Conservation (phyloP, 2,113 vertebrate genomes). For the Microtus ochrogaster region DNA sequence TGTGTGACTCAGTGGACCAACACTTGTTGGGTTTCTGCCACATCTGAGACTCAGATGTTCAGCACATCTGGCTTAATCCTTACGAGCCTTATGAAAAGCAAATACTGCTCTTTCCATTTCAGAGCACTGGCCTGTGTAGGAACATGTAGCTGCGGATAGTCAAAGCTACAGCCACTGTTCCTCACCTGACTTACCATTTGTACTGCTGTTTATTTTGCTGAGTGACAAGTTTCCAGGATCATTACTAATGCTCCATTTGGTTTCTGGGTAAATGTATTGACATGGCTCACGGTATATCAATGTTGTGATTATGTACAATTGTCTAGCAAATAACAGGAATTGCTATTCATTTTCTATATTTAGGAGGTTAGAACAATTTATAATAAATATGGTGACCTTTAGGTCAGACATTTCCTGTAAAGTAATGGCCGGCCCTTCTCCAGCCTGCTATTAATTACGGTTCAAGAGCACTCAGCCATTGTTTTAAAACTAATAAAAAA, state of each 20-base stretch:
- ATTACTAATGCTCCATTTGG: slow-evolving; percentile 3
- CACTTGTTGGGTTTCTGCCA: slow-evolving; percentile 16
- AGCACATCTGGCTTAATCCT: background rate
- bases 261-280: slow-evolving; percentile 63
- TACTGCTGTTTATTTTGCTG: background rate
- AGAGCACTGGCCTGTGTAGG: background rate
- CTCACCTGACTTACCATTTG: background rate
- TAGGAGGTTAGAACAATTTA: slow-evolving; percentile 72
- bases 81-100: background rate
- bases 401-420: slow-evolving; percentile 81
- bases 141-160: background rate
- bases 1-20: background rate
- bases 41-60: background rate
- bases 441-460: slow-evolving; percentile 81
- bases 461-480: slow-evolving; percentile 79
- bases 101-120: background rate
- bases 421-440: slow-evolving; percentile 80
- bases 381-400: slow-evolving; percentile 78
- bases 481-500: slow-evolving; percentile 82
- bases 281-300: slow-evolving; percentile 60
- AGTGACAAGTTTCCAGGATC: background rate
- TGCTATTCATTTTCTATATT: slow-evolving; percentile 82
- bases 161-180: accelerated
- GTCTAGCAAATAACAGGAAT: slow-evolving; percentile 79
- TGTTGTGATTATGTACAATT: slow-evolving; percentile 72